Evolutionary conservation across 2,797 vertebrate genomes (phyloP), one percentile per base, ranked within the genome.

Genomic region (Epinephelus awoara): DNA sequence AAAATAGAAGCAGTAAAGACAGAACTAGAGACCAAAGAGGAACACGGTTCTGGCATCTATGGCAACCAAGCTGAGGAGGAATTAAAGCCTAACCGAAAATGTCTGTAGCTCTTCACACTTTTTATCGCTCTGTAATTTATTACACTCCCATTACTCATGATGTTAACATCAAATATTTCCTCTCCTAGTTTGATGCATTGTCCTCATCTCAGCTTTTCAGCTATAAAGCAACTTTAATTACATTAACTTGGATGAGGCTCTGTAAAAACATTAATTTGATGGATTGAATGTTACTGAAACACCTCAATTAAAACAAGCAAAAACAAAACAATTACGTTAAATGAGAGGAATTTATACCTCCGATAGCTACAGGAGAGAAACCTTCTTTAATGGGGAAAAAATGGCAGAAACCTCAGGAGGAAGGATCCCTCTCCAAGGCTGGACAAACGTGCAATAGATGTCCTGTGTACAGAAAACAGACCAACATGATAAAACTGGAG

Each of bases 1-100:
- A 90, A 93, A 94, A 94, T 92, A 94, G 91, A 86, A 89, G 78
- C 89, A 88, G 80, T 27, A 44, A 71, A 92, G 85, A 85, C 79
- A 66, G 79, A 88, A 82, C 68, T 52, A 2, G 64, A 85, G 84
- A 89, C 81, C 77, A 85, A 77, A 87, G 72, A 85, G 79, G 74
- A 84, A 52, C 75, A 73, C 82, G 56, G 75, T 83, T 81, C 83
- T 85, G 87, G 84, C 82, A 80, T 86, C 80, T 77, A 80, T 85
- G 79, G 88, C 68, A 84, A 79, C 85, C 74, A 15, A 1, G 75
- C 70, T 42, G 70, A 77, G 72, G 61, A 80, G 52, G 67, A 75
- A 68, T 64, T 66, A 78, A 74, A 81, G 55, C 42, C 4, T 17
- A 55, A 70, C 12, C 69, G 40, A 44, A 82, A 81, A 75, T 3